Evolutionary conservation across 37 sponge, comb jelly and placozoan genomes (phyloP).

Genomic region (Aplysina aerophoba): DNA sequence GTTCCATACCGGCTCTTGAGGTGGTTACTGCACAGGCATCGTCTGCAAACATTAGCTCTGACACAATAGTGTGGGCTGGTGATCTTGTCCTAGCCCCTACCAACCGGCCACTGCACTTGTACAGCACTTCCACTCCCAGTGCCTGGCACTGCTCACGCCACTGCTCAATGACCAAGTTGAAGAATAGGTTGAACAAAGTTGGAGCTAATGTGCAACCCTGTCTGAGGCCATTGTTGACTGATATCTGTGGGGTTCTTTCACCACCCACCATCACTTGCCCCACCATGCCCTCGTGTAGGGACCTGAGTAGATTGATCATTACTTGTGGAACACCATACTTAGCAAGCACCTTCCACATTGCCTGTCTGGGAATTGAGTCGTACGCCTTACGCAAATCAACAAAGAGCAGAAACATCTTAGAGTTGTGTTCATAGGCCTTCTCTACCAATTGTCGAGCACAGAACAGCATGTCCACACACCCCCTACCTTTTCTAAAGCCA

Average conservation of each 20-base stretch:
- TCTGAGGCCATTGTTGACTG: conserved; percentile 53
- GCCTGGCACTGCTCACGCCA: conserved; percentile 3
- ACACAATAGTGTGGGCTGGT: not conserved
- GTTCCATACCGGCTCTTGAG: conserved; percentile 17
- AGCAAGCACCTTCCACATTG: too few species aligned
- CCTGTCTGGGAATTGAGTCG: too few species aligned
- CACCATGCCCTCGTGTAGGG: too few species aligned
- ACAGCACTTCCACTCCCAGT: conserved; percentile 20
- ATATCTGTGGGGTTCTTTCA: too few species aligned
- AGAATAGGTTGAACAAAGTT: conserved; percentile 52
- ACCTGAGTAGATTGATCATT: too few species aligned
- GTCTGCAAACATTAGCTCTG: conserved; percentile 9
- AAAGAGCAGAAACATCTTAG: conserved; percentile 7
- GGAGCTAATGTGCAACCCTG: conserved; percentile 46
- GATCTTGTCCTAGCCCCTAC: conserved; percentile 26
- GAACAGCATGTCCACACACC: conserved; percentile 42
- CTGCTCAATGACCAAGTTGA: conserved; percentile 7
- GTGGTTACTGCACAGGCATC: not conserved
- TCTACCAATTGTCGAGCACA: conserved; percentile 39
- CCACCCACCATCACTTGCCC: too few species aligned
- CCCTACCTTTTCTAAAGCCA: too few species aligned
- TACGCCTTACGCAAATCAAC: too few species aligned
- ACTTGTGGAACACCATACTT: too few species aligned
- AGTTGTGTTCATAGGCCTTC: too few species aligned
- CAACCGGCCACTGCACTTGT: conserved; percentile 33